These are phyloP conservation scores for Carapus acus DNA, from an alignment of 2,797 vertebrate species.

Conservation along the genomic window DNA sequence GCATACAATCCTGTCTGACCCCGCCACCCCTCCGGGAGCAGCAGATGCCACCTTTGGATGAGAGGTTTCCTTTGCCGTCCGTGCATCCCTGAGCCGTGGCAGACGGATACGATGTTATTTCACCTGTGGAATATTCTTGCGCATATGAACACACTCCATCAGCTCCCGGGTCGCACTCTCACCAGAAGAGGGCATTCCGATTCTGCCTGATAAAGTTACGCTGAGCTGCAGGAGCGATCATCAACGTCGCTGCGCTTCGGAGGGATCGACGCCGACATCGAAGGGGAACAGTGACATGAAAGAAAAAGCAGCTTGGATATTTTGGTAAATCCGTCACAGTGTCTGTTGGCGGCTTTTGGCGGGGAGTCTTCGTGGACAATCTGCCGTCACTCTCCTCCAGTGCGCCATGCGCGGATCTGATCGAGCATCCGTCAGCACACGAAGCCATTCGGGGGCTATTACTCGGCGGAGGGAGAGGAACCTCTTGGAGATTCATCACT, in stretches of 20 bases:
- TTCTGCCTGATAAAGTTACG: slow-evolving; percentile 73
- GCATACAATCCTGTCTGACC: too few relatives aligned
- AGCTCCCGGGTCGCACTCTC: slow-evolving; percentile 59
- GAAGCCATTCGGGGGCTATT: slow-evolving; percentile 14
- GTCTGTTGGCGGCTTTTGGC: slow-evolving; percentile 25
- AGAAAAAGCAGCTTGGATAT: slow-evolving; percentile 37
- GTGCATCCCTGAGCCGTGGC: not conserved
- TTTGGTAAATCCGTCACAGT: slow-evolving; percentile 28
- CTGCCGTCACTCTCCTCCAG: slow-evolving; percentile 38
- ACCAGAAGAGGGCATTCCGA: slow-evolving; percentile 78
- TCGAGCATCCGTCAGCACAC: slow-evolving; percentile 44
- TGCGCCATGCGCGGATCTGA: slow-evolving; percentile 51
- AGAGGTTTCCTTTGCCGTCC: too few relatives aligned
- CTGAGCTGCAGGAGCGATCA: slow-evolving; percentile 64
- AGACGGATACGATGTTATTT: not conserved
- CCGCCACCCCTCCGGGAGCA: too few relatives aligned
- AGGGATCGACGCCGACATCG: slow-evolving; percentile 35
- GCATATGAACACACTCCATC: slow-evolving; percentile 15
- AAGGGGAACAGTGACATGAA: slow-evolving; percentile 32
- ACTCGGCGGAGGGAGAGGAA: slow-evolving; percentile 20
- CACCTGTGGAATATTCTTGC: not conserved
- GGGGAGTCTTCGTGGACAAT: slow-evolving; percentile 48
- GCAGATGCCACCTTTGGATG: too few relatives aligned
- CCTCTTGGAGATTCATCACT: slow-evolving; percentile 33
- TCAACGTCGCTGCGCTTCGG: slow-evolving; percentile 51